Conservation (phyloP, 1,140 invertebrate species). For the Heliothis subflexa region DNA sequence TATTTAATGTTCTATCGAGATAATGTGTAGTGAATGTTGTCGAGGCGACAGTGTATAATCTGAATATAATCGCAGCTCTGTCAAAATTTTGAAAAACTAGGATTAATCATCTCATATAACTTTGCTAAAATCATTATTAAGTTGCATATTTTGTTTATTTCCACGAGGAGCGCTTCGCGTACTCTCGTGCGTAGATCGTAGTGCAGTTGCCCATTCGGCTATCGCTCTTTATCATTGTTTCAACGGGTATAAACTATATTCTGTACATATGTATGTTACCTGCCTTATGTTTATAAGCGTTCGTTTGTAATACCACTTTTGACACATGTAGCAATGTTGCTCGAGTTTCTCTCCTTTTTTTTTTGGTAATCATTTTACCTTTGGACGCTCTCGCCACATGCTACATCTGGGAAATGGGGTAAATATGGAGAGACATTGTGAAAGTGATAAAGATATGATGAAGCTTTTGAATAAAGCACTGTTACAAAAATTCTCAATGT, state of each 20-base stretch:
- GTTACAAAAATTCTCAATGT: conserved; percentile 88
- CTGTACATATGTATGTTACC: conserved; percentile 83
- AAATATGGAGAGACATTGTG: conserved; percentile 89
- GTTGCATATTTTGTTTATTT: conserved; percentile 77
- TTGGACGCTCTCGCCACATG: conserved; percentile 82
- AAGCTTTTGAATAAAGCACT: conserved; percentile 89
- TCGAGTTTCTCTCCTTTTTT: conserved; percentile 73
- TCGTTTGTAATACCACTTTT: conserved; percentile 88
- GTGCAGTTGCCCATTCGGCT: conserved; percentile 71
- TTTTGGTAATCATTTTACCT: conserved; percentile 82
- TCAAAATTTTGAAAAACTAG: conserved; percentile 73
- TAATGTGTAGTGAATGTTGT: conserved; percentile 85
- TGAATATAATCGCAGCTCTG: conserved; percentile 67
- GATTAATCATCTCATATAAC: conserved; percentile 77
- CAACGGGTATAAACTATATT: conserved; percentile 81
- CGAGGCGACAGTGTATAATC: conserved; percentile 77
- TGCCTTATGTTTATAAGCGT: conserved; percentile 85
- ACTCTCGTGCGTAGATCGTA: conserved; percentile 56
- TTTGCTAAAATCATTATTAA: conserved; percentile 75
- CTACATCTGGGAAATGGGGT: conserved; percentile 87
- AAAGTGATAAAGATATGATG: conserved; percentile 86
- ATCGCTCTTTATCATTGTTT: conserved; percentile 84
- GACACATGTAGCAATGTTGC: conserved; percentile 87
- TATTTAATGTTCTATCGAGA: conserved; percentile 86
- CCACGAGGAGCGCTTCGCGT: conserved; percentile 55